Conservation (phyloP, 1,140 invertebrate species). For the Holcopasites calliopsidis region DNA sequence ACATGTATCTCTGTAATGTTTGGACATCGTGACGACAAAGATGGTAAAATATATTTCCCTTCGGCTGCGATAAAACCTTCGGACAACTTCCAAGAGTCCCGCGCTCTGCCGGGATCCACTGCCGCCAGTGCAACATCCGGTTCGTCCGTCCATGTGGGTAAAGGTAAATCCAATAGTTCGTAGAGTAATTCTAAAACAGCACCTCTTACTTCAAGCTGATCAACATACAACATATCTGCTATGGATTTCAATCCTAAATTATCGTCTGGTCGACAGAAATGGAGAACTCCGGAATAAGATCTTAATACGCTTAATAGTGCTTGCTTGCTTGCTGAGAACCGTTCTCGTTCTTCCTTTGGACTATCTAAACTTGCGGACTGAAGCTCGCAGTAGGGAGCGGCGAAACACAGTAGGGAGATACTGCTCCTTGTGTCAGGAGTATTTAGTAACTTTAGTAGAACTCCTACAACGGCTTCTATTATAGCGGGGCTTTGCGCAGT, state of each 20-base stretch:
- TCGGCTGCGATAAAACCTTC: constrained; percentile 96
- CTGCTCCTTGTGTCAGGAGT: constrained; percentile 90
- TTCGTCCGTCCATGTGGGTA: constrained; percentile 95
- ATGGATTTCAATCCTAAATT: constrained; percentile 89
- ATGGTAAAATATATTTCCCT: constrained; percentile 90
- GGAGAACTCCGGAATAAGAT: constrained; percentile 93
- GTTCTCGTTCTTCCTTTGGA: constrained; percentile 87
- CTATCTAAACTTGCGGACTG: constrained; percentile 85
- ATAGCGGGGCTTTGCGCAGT: constrained; percentile 89
- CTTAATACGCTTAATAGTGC: constrained; percentile 91
- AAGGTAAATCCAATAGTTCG: constrained; percentile 90
- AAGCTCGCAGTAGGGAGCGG: constrained; percentile 95
- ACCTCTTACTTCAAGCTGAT: constrained; percentile 93
- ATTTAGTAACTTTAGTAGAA: constrained; percentile 93
- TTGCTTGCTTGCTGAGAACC: constrained; percentile 90
- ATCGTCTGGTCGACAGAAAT: constrained; percentile 89
- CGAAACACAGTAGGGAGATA: constrained; percentile 89
- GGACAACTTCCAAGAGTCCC: constrained; percentile 91
- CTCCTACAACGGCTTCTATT: constrained; percentile 91
- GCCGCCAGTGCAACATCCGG: constrained; percentile 91
- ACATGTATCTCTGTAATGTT: constrained; percentile 95
- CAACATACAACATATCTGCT: constrained; percentile 92
- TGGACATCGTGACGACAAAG: constrained; percentile 89
- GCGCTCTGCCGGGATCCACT: constrained; percentile 88
- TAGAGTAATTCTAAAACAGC: constrained; percentile 94